Evolutionary conservation across 2,888 invertebrate species (phyloP).

Genomic region (Lasioglossum calceatum): DNA sequence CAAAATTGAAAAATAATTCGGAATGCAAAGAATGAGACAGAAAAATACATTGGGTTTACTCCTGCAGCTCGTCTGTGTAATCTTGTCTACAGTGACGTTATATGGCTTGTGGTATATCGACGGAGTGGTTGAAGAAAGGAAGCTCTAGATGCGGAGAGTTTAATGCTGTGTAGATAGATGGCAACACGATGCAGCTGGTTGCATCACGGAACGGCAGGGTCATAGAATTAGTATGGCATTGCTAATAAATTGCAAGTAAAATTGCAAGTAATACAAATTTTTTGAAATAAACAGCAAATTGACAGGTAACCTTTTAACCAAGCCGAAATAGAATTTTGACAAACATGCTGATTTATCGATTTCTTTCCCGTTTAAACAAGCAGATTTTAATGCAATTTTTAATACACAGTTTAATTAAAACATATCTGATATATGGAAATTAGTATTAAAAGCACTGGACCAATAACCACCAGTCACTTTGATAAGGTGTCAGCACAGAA

Average conservation of each 20-base stretch:
- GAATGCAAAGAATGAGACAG: not conserved
- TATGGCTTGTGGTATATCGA: conserved; percentile 31
- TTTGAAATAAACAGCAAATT: not conserved
- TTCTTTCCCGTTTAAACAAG: too few relatives aligned
- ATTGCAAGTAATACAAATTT: not conserved
- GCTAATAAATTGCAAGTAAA: conserved; percentile 33
- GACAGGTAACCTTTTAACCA: not conserved
- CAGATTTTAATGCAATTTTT: not conserved
- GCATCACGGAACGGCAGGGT: conserved; percentile 36
- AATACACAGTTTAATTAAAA: not conserved
- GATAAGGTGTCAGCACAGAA: not conserved
- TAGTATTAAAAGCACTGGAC: not conserved
- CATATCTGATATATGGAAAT: not conserved
- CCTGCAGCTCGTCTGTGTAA: not conserved
- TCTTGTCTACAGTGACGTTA: not conserved
- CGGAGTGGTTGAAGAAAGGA: conserved; percentile 48
- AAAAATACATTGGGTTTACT: not conserved
- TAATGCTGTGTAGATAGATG: conserved; percentile 67
- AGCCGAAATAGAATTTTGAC: not conserved
- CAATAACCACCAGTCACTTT: not conserved
- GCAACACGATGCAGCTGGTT: conserved; percentile 68
- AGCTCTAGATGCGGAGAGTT: conserved; percentile 44
- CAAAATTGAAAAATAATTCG: too few relatives aligned
- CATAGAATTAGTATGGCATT: conserved; percentile 57
- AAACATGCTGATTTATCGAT: not conserved